Base-by-base conservation (phyloP, 2,113 vertebrate species). In the Corythornis vintsioides region DNA sequence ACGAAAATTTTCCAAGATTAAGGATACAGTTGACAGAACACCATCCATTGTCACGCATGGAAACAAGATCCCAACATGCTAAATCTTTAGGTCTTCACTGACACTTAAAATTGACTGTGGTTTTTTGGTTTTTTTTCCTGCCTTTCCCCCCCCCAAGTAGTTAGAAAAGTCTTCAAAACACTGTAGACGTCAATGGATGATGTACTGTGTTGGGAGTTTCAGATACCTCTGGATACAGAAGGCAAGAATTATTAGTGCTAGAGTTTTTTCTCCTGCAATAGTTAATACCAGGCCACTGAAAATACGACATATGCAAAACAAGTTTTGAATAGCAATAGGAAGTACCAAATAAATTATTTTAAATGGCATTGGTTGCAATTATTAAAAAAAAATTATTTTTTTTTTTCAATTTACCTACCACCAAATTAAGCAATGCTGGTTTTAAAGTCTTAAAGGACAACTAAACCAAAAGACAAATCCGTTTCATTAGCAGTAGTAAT, bases 281-380 rank as follows among this genome's bases (percentile, higher is more conserved):
- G 97, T 97, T 98, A 97, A 97, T 83, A 96, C 38, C 91, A 89
- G 94, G 95, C 85, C 94, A 97, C 88, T 94, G 85, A 96, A 94
- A 96, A 96, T 94, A 96, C 77, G 40, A 72, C 72, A 83, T 94
- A 96, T 89, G 89, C 79, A 95, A 94, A 96, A 91, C 82, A 94
- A 95, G 78, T 94, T 90, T 92, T 92, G 85, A 95, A 86, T 85
- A 94, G 80, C 82, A 84, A 74, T 72, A 94, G 93, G 65, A 95
- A 65, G 71, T 92, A 95, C 89, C 96, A 94, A 96, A 92, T 89
- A 95, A 96, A 97, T 96, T 88, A 94, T 89, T 97, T 92, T 82
- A 92, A 94, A 95, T 89, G 31, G 81, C 94, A 96, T 96, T 83
- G 88, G 92, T 96, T 95, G 88, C 78, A 87, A 95, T 94, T 94